These are phyloP conservation scores for Myxocyprinus asiaticus DNA, from an alignment of 2,113 vertebrate species.

Conservation along the genomic window DNA sequence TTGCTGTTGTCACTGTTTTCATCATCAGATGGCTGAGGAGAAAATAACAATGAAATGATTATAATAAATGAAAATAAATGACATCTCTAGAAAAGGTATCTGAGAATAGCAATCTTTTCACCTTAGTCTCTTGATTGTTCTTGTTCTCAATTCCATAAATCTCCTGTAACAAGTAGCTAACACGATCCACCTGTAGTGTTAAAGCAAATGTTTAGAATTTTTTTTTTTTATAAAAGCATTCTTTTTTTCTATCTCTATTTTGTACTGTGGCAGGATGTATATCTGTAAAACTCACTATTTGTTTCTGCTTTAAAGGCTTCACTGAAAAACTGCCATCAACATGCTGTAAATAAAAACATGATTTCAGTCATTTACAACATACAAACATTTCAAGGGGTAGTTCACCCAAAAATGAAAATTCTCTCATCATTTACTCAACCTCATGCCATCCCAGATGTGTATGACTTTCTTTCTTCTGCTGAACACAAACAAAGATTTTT, in stretches of 20 bases:
- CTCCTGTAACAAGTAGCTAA: slow-evolving; percentile 97
- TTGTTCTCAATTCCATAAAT: slow-evolving; percentile 99
- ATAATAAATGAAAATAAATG: not conserved
- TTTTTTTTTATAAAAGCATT: not conserved
- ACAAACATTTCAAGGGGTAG: not conserved
- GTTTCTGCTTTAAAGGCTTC: slow-evolving; percentile 98
- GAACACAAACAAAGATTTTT: too few species aligned
- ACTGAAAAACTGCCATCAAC: slow-evolving; percentile 96
- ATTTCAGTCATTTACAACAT: not conserved
- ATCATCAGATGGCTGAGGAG: slow-evolving; percentile 84
- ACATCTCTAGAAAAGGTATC: not conserved
- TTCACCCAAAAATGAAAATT: too few species aligned
- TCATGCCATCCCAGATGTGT: too few species aligned
- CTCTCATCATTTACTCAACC: too few species aligned
- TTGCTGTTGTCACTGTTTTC: slow-evolving; percentile 98
- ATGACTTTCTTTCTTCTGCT: too few species aligned
- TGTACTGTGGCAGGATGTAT: not conserved
- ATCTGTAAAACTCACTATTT: slow-evolving; percentile 84
- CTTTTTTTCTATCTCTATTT: not conserved
- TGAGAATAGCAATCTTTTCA: slow-evolving; percentile 51
- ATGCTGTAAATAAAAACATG: slow-evolving; percentile 73
- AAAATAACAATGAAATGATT: not conserved
- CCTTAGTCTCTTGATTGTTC: slow-evolving; percentile 98
- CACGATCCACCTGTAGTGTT: slow-evolving; percentile 87
- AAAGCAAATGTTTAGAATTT: not conserved